phyloP scores from a whole-genome alignment of 1,140 invertebrate genomes.

The Oreohelix idahoensis region DNA sequence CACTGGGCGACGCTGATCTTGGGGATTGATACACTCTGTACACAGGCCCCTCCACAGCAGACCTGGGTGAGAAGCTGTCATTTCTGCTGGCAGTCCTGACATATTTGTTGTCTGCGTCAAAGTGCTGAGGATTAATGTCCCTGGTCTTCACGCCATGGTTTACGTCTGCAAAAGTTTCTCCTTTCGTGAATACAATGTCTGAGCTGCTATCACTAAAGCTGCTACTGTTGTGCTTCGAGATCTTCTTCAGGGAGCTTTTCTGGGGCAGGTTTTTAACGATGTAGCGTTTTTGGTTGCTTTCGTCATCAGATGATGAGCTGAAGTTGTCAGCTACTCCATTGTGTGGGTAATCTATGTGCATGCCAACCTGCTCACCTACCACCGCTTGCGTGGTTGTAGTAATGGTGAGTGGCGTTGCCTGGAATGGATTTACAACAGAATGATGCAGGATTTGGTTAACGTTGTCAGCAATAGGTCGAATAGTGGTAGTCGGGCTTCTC shows the following conservation, averaged over 20 bases:
- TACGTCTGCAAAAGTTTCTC: not conserved
- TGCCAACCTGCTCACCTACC: constrained; percentile 31
- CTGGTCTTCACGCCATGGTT: not conserved
- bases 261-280: not conserved
- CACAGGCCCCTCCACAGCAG: not conserved
- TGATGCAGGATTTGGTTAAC: not conserved
- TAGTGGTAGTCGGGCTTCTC: not conserved
- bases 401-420: constrained; percentile 18
- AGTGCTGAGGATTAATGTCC: not conserved
- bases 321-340: not conserved
- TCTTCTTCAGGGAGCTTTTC: constrained; percentile 32
- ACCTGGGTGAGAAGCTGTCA: not conserved
- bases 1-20: not conserved
- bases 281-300: constrained; percentile 1
- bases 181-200: not conserved
- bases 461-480: not conserved
- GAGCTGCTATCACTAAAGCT: constrained; percentile 6
- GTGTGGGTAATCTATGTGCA: constrained; percentile 30
- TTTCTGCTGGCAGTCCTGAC: not conserved
- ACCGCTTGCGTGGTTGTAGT: constrained; percentile 29
- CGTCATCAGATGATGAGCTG: constrained; percentile 16
- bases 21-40: constrained; percentile 10
- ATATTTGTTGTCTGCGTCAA: not conserved
- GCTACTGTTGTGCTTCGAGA: not conserved
- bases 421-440: not conserved